Base-by-base conservation (phyloP, 1,140 invertebrate species). In the Drosophila mojavensis region DNA sequence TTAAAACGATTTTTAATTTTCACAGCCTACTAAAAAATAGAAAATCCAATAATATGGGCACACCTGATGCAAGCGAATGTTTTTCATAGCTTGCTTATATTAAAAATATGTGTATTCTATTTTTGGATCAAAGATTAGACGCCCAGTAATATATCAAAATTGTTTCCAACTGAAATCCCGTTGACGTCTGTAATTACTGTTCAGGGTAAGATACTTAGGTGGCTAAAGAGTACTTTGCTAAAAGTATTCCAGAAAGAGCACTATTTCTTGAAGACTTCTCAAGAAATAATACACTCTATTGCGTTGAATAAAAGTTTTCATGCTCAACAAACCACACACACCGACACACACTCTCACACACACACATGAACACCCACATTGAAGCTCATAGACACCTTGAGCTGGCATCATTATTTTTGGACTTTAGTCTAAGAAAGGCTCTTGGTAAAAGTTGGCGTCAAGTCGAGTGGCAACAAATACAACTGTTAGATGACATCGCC, bases 331-430 rank as follows among this genome's bases (percentile, higher is more conserved):
- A 30, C 28, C 28, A 30, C 28, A 30, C 28, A 4, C 26, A 28
- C 26, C 3, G 3, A 28, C 26, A 4, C 26, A 28, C 26, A 28
- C 26, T 4, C 26, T 28, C 26, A 28, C 26, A 28, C 26, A 24
- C 39, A 41, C 55, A 28, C 43, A 17, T 17, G 30, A 6, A 36
- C 9, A 39, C 10, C 11, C 36, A 39, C 3, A 39, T 2, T 39
- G 24, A 11, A 43, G 17, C 20, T 3, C 24, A 26, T 5, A 15
- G 6, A 58, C 43, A 17, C 28, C 10, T 30, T 13, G 30, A 11
- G 33, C 30, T 39, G 15, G 26, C 62, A 58, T 66, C 63, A 66
- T 72, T 66, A 72, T 59, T 59, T 59, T 54, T 39, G 20, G 54
- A 15, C 47, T 51, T 39, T 65, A 56, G 10, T 11, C 15, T 30